Evolutionary conservation across 2,113 vertebrate genomes (phyloP), one percentile per base, ranked within the genome.

Genomic region (Barnardius zonarius): DNA sequence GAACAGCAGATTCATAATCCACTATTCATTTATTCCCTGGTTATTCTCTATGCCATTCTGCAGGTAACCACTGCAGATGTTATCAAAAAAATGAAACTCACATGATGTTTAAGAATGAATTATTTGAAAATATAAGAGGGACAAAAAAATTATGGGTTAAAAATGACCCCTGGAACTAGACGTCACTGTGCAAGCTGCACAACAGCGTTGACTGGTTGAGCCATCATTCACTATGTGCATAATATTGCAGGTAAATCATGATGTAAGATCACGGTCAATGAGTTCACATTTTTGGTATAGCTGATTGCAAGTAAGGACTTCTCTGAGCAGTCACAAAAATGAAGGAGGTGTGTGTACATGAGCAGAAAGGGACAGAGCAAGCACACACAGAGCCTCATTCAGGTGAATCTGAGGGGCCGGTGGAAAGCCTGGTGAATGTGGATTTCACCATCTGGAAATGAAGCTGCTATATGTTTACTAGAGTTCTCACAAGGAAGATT

Each of bases 381-480:
- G 91, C 74, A n/a, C 70, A 92, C 83, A 96, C 91, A 96, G 91
- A 95, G 81, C 44, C 70, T 82, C 86, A 92, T 95, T 96, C 93
- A 96, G 95, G 96, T 97, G 93, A 84, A 68, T 87, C 66, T 41
- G 54, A 70, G 68, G 20, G 73, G n/a, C 5, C 43, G 62, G 66
- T 74, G 51, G 51, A 86, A 80, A 95, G 77, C 22, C 83, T 55
- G 51, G 52, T 93, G 91, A 85, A 91, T 11, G 9, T 5, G 8
- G 81, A 79, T 92, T 91, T 79, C 93, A 76, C 93, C 96, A 97
- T 97, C 95, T 97, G 96, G 96, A 95, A 96, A 93, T 68, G 57
- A 93, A 95, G 93, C 93, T 89, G 95, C 61, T 92, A 62, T 64
- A 81, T 95, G 84, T 96, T 97, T 97, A 96, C 86, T 91, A 75